A percentile compares a stretch with the other conserved stretches of the same genome.
phyloP scores from a whole-genome alignment of 2,797 vertebrate genomes.

The Sebastes goodei region DNA sequence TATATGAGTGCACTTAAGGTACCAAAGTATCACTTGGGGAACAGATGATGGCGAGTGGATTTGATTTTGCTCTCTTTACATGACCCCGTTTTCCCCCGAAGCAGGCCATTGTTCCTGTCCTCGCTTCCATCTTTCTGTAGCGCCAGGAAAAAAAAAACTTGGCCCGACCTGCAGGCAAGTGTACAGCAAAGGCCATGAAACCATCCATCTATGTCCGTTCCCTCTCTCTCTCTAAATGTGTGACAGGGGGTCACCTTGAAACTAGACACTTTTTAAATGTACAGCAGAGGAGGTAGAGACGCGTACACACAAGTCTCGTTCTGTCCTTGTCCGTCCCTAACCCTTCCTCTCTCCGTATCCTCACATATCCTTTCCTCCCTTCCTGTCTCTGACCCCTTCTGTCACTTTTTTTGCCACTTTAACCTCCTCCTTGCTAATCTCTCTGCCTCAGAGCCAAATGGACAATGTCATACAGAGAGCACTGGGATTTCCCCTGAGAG shows the following conservation, averaged over 20 bases:
- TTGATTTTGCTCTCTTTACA: conserved; percentile 19
- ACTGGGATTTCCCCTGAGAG: not conserved
- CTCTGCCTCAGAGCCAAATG: not conserved
- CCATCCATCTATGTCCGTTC: conserved; percentile 62
- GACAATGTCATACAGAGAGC: not conserved
- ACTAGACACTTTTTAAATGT: conserved; percentile 54
- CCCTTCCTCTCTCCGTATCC: conserved; percentile 31
- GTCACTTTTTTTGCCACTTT: conserved; percentile 14
- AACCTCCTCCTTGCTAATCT: conserved; percentile 9
- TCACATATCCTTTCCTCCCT: conserved; percentile 35
- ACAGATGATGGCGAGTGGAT: not conserved
- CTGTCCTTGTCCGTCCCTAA: conserved; percentile 47
- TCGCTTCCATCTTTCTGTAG: conserved; percentile 2
- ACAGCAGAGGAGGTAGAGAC: conserved; percentile 20
- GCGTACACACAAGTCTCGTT: conserved; percentile 10
- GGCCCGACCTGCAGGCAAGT: conserved; percentile 36
- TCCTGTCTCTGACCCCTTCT: conserved; percentile 12
- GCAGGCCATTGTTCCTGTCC: conserved; percentile 21
- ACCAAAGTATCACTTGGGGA: conserved; percentile 4
- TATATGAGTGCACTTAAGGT: not conserved
- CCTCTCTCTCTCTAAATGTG: conserved; percentile 29
- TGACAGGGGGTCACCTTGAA: conserved; percentile 69
- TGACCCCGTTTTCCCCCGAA: conserved; percentile 13
- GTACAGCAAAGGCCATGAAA: conserved; percentile 54
- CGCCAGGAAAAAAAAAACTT: conserved; percentile 15